Evolutionary conservation across 2,113 vertebrate species (phyloP).

Genomic region (Dromaius novaehollandiae): DNA sequence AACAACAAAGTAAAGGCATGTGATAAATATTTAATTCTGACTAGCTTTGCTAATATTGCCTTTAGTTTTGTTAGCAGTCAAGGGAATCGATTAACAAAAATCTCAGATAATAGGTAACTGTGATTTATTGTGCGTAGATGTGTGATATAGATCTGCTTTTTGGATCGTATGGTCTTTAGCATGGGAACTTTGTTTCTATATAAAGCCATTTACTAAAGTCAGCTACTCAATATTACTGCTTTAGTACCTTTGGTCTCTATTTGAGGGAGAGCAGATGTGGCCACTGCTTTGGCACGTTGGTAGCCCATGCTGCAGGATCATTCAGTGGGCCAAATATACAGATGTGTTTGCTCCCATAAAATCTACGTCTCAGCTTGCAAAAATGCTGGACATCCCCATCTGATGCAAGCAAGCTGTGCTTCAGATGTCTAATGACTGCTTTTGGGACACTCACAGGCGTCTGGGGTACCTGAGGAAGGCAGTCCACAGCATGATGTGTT

Average conservation of each 20-base stretch:
- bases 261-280: not conserved
- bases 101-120: not conserved
- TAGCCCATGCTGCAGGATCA: not conserved
- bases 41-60: not conserved
- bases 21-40: not conserved
- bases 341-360: not conserved
- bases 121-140: not conserved
- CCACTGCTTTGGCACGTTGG: not conserved
- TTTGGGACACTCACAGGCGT: not conserved
- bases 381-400: not conserved
- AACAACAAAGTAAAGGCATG: not conserved
- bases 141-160: not conserved
- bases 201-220: not conserved
- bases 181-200: not conserved
- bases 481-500: not conserved
- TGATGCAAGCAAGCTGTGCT: not conserved
- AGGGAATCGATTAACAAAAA: not conserved
- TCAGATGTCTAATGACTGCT: not conserved
- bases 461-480: not conserved
- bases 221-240: not conserved
- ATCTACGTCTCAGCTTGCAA: not conserved
- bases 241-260: accelerated
- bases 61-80: not conserved
- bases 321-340: accelerated
- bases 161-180: not conserved